Evolutionary conservation across 35 echinoderm and acorn worm species (phyloP).

Genomic region (Apostichopus japonicus): DNA sequence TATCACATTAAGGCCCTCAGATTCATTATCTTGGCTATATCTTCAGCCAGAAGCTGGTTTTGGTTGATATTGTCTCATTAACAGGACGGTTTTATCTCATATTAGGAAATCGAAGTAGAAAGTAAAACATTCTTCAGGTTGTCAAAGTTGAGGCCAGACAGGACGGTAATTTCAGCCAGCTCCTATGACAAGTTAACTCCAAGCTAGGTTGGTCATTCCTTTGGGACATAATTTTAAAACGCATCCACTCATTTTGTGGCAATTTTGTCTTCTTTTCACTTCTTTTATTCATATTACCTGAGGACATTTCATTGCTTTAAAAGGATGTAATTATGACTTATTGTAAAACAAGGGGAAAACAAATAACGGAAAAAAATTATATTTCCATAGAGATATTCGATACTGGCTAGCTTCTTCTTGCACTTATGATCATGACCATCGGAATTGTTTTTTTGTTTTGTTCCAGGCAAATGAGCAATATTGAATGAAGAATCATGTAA

Average conservation of each 20-base stretch:
- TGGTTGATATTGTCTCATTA: background rate
- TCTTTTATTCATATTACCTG: background rate
- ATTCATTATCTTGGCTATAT: background rate
- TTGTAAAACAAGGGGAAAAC: too few relatives aligned
- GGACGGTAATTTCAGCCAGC: too few relatives aligned
- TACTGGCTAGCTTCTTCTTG: too few relatives aligned
- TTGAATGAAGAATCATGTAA: too few relatives aligned
- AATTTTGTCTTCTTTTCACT: background rate
- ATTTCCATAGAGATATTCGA: too few relatives aligned
- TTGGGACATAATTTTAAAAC: background rate
- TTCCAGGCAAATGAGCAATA: too few relatives aligned
- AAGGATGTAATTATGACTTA: background rate
- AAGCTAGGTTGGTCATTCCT: background rate
- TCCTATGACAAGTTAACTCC: too few relatives aligned
- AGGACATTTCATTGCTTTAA: background rate
- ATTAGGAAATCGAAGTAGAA: background rate
- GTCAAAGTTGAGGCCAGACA: background rate
- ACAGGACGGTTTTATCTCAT: background rate
- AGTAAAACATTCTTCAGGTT: constrained; percentile 4
- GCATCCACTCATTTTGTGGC: background rate
- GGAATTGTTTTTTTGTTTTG: too few relatives aligned
- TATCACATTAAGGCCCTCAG: background rate
- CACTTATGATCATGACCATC: too few relatives aligned
- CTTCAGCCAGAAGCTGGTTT: background rate
- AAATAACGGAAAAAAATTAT: too few relatives aligned